phyloP scores from a whole-genome alignment of 2,888 invertebrate species.

The Ormia ochracea region DNA sequence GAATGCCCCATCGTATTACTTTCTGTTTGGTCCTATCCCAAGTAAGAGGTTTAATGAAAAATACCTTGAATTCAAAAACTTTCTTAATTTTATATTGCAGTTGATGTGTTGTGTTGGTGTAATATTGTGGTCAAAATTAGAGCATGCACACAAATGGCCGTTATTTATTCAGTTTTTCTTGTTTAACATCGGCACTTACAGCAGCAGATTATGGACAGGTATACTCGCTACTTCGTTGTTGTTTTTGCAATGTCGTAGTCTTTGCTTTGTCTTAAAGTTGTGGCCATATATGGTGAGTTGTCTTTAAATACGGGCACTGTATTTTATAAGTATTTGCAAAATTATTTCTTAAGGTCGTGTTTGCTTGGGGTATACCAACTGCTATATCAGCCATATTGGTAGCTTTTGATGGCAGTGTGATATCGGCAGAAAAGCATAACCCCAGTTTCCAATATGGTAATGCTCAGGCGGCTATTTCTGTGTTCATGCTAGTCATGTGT shows the following conservation, averaged over 20 bases:
- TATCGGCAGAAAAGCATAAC: conserved; percentile 80
- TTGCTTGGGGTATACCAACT: conserved; percentile 83
- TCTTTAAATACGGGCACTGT: neutral
- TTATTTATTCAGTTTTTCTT: conserved; percentile 86
- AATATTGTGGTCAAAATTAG: conserved; percentile 83
- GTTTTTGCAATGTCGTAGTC: conserved; percentile 88
- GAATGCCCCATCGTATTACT: conserved; percentile 90
- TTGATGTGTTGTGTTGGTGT: conserved; percentile 84
- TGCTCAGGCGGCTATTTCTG: conserved; percentile 86
- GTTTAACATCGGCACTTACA: conserved; percentile 87
- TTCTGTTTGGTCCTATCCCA: conserved; percentile 87
- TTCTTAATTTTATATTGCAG: conserved; percentile 72
- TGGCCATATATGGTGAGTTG: conserved; percentile 81
- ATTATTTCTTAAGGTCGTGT: conserved; percentile 77
- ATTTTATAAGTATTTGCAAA: neutral
- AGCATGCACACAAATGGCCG: conserved; percentile 80
- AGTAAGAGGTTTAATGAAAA: conserved; percentile 78
- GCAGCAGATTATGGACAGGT: conserved; percentile 90
- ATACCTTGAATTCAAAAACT: neutral
- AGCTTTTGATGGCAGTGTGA: conserved; percentile 78
- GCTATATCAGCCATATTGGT: conserved; percentile 83
- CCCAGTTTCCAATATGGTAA: conserved; percentile 88
- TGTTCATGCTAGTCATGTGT: conserved; percentile 86
- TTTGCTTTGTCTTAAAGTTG: conserved; percentile 87
- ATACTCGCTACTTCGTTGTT: conserved; percentile 88